Conservation (phyloP, 2,888 invertebrate species). For the Drosophila conformis region DNA sequence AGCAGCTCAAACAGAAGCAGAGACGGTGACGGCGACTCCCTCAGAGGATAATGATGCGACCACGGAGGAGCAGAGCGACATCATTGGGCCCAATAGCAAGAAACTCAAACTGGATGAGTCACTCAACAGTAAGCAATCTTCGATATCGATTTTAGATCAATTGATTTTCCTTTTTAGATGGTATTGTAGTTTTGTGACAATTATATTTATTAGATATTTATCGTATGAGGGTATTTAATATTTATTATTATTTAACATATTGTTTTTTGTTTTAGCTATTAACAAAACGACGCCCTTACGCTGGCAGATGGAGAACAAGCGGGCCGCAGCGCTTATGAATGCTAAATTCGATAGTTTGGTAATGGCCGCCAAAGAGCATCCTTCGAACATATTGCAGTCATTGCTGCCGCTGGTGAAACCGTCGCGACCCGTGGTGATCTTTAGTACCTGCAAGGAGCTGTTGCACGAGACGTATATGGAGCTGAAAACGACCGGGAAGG, state of each 20-base stretch:
- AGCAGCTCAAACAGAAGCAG: background rate
- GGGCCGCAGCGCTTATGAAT: slow-evolving; percentile 88
- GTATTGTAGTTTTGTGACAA: too few species aligned
- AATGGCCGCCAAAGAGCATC: slow-evolving; percentile 94
- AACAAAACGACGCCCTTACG: slow-evolving; percentile 82
- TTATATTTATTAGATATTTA: background rate
- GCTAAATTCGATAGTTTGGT: slow-evolving; percentile 90
- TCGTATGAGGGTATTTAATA: background rate
- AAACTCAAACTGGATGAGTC: slow-evolving; percentile 63
- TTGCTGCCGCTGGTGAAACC: slow-evolving; percentile 91
- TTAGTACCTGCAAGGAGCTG: slow-evolving; percentile 92
- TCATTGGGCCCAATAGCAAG: slow-evolving; percentile 62
- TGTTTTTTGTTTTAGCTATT: slow-evolving; percentile 25
- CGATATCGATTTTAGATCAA: background rate
- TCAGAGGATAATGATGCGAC: slow-evolving; percentile 21
- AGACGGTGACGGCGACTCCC: background rate
- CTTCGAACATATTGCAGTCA: slow-evolving; percentile 90
- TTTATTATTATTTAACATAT: background rate
- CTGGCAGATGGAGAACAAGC: slow-evolving; percentile 90
- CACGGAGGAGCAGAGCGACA: slow-evolving; percentile 45
- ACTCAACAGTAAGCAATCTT: slow-evolving; percentile 17
- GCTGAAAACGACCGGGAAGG: slow-evolving; percentile 90
- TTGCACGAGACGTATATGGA: slow-evolving; percentile 93
- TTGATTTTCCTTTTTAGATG: too few species aligned
- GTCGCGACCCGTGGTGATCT: slow-evolving; percentile 94